phyloP scores from a whole-genome alignment of 2,797 vertebrate genomes.

The Anabacerthia variegaticeps region DNA sequence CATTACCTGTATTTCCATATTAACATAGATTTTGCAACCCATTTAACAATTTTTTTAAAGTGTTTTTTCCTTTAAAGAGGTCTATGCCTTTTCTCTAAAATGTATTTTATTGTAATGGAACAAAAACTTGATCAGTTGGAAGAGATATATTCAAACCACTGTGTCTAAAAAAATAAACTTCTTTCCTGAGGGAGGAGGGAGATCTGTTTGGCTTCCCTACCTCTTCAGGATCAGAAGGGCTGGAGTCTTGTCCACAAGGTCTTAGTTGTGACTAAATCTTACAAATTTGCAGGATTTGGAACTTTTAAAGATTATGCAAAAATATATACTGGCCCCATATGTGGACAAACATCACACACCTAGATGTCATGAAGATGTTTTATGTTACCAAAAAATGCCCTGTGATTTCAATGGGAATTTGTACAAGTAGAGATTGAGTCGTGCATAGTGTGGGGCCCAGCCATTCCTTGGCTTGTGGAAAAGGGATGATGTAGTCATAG shows the following conservation, averaged over 20 bases:
- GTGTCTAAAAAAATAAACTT: background rate
- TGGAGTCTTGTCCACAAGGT: background rate
- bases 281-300: background rate
- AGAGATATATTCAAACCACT: background rate
- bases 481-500: background rate
- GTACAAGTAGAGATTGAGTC: background rate
- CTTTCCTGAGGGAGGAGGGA: background rate
- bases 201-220: background rate
- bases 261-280: background rate
- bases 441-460: background rate
- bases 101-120: background rate
- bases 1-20: background rate
- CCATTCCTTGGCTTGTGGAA: background rate
- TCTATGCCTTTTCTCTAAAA: background rate
- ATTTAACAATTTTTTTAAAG: background rate
- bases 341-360: background rate
- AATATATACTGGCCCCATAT: accelerated
- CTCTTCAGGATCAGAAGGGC: background rate
- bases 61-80: background rate
- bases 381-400: background rate
- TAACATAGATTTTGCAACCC: background rate
- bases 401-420: background rate
- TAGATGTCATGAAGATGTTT: background rate
- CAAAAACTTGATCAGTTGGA: background rate
- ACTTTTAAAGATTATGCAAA: background rate